phyloP scores from a whole-genome alignment of 2,113 vertebrate species.

The Anseranas semipalmata region DNA sequence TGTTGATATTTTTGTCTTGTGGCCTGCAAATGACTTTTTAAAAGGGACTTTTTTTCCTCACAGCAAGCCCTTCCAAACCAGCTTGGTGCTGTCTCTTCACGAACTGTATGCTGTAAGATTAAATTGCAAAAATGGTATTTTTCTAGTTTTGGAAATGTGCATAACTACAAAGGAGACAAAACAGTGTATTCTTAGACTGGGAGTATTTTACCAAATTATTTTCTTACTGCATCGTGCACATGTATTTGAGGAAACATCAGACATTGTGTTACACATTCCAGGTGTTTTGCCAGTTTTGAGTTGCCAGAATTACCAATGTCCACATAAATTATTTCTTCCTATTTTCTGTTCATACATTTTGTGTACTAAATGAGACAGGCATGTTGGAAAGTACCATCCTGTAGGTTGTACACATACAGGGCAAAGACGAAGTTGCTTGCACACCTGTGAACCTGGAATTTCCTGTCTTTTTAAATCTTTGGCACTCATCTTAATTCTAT shows the following conservation, averaged over 20 bases:
- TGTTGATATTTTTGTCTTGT: background rate
- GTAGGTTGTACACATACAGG: background rate
- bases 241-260: background rate
- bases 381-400: background rate
- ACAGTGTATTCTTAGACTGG: background rate
- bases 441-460: background rate
- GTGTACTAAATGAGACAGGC: background rate
- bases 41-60: background rate
- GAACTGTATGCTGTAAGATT: background rate
- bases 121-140: background rate
- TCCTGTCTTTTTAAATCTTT: background rate
- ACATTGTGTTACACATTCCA: background rate
- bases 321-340: background rate
- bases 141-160: background rate
- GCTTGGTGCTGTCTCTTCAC: background rate
- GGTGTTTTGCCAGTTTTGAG: background rate
- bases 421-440: background rate
- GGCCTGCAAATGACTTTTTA: background rate
- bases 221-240: background rate
- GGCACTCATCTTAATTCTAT: background rate
- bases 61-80: background rate
- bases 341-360: background rate
- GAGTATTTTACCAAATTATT: background rate
- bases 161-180: background rate
- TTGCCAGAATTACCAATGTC: background rate